A percentile compares a stretch with the other conserved stretches of the same genome.
These are phyloP conservation scores for Microcebus lehilahytsara DNA, from an alignment of 2,113 vertebrate genomes.

Conservation along the genomic window DNA sequence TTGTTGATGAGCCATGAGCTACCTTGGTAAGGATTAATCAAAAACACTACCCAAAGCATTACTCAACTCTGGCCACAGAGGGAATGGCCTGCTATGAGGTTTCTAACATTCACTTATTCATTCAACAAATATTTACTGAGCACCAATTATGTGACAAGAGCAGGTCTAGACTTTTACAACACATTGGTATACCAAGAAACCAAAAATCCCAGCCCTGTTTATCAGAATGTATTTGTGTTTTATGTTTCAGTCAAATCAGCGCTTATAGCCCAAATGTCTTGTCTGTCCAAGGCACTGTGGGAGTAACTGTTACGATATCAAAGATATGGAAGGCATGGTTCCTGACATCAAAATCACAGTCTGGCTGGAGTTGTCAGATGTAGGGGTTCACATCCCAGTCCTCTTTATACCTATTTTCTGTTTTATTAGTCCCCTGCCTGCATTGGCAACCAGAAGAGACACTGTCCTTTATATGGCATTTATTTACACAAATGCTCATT, in stretches of 20 bases:
- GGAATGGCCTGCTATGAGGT: background rate
- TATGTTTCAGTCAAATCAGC: background rate
- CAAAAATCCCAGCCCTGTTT: background rate
- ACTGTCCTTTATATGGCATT: background rate
- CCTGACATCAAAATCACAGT: background rate
- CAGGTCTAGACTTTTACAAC: background rate
- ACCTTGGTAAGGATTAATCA: background rate
- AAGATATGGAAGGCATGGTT: background rate
- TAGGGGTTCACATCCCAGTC: background rate
- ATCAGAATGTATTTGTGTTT: background rate
- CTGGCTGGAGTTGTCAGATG: background rate
- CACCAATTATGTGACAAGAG: background rate
- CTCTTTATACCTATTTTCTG: background rate
- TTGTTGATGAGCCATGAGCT: background rate
- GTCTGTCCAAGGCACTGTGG: background rate
- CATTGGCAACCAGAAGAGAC: background rate
- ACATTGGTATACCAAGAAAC: background rate
- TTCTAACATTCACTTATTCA: background rate
- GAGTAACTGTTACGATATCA: background rate
- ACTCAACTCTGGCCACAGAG: background rate
- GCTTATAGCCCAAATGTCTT: background rate
- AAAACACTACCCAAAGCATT: background rate
- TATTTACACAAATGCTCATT: background rate
- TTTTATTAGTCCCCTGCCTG: background rate
- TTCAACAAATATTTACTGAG: background rate